phyloP scores from a whole-genome alignment of 2,113 vertebrate species.

The Patagioenas fasciata region DNA sequence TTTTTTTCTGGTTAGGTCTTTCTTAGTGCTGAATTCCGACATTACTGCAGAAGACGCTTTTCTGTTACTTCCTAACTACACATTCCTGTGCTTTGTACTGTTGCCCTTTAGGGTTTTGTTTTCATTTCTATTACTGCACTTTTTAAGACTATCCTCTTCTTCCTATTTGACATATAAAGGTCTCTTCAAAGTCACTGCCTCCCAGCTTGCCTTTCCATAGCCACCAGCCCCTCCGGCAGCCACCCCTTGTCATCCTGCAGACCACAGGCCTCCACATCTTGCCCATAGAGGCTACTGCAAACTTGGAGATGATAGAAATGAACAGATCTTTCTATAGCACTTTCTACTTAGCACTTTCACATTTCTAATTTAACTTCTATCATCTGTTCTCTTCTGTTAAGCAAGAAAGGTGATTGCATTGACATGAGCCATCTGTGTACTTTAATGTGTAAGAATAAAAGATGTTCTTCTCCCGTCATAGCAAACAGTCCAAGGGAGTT shows the following conservation, averaged over 20 bases:
- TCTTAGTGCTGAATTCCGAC: neutral
- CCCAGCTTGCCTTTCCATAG: neutral
- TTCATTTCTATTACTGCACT: neutral
- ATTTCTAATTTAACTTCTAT: slow-evolving; percentile 23
- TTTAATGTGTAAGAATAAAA: slow-evolving; percentile 1
- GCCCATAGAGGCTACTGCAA: neutral
- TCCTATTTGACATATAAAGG: neutral
- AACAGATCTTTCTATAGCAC: neutral
- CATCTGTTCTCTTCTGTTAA: slow-evolving; percentile 35
- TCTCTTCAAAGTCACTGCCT: neutral
- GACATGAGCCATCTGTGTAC: slow-evolving; percentile 13
- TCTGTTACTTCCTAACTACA: neutral
- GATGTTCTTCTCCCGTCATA: neutral
- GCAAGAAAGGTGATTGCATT: slow-evolving; percentile 1
- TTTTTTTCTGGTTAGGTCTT: neutral
- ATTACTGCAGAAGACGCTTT: neutral
- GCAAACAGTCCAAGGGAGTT: neutral
- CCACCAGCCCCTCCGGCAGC: rapidly evolving
- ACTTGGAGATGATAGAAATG: neutral
- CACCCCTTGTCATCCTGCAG: neutral
- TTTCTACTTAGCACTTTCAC: neutral
- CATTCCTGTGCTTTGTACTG: rapidly evolving
- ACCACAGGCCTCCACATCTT: neutral
- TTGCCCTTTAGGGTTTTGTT: neutral
- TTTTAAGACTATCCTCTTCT: neutral